phyloP scores from a whole-genome alignment of 2,797 vertebrate species.

The Hydrolagus colliei region DNA sequence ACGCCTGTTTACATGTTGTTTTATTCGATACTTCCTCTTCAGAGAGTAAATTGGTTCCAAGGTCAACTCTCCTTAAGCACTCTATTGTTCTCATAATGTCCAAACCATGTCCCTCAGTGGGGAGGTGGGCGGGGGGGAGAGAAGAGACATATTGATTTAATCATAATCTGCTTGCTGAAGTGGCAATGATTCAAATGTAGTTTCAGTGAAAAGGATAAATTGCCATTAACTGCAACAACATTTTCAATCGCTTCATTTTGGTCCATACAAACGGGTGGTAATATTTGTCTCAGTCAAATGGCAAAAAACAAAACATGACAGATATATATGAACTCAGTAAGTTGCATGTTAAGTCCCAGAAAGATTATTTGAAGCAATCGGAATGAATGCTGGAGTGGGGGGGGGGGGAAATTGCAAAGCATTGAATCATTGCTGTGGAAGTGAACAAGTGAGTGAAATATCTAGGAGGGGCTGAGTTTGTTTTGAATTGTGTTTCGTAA shows the following conservation, averaged over 20 bases:
- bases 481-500: no score
- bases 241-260: neutral
- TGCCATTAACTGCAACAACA: neutral
- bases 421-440: neutral
- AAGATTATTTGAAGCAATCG: neutral
- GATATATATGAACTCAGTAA: neutral
- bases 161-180: slow-evolving; percentile 2
- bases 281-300: neutral
- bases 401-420: neutral
- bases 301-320: neutral
- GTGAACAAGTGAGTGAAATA: neutral
- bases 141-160: neutral
- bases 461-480: neutral
- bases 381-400: neutral
- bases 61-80: slow-evolving; percentile 13
- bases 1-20: slow-evolving; percentile 27
- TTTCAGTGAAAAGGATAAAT: neutral
- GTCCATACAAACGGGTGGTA: neutral
- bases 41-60: slow-evolving; percentile 21
- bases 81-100: slow-evolving; percentile 6
- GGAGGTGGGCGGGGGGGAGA: no score
- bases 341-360: neutral
- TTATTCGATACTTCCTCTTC: slow-evolving; percentile 31
- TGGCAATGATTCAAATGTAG: neutral
- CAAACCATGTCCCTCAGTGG: neutral